Evolutionary conservation across 2,113 vertebrate genomes (phyloP), one percentile per base, ranked within the genome.

Genomic region (Aleadryas rufinucha): DNA sequence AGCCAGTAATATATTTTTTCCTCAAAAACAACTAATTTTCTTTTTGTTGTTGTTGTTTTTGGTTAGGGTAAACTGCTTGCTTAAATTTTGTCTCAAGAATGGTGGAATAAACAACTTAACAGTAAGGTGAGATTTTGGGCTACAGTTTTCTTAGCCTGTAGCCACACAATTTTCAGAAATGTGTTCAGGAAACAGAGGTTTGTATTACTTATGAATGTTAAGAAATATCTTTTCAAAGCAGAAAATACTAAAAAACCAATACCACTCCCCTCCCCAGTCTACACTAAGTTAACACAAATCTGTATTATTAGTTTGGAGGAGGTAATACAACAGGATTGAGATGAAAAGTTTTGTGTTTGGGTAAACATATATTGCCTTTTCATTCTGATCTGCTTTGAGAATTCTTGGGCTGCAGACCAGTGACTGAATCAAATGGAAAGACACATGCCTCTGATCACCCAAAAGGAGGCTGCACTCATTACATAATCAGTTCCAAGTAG

Each of bases 81-180:
- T 75, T 60, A 56, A 42, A 33, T 52, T 52, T 41, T 57, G 7
- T 41, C 47, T 21, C 28, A 53, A 37, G 61, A 90, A 39, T 53
- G 10, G 7, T 5, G 11, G 27, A 39, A 49, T 64, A 59, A 75
- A 9, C 21, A 92, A 61, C 9, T 9, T 74, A 31, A 44, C 3
- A 7, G 15, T 41, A 20, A 49, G 19, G 7, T 37, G 49, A 75
- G 11, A 31, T 59, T 92, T 83, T 45, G 8, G 23, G 39, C 17
- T 76, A 27, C 7, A 15, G 5, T 21, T 59, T 79, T 59, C 7
- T 59, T 45, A 26, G 18, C 20, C 20, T 54, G 19, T 37, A 64
- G 19, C 11, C 24, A 28, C 17, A 50, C 0, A 2, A 35, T 27
- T 68, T 16, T 0, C 8, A 41, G 78, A 54, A 33, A n/a, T 10